Evolutionary conservation across 2,888 invertebrate genomes (phyloP), one percentile per base, ranked within the genome.

Genomic region (Macrophya alboannulata): DNA sequence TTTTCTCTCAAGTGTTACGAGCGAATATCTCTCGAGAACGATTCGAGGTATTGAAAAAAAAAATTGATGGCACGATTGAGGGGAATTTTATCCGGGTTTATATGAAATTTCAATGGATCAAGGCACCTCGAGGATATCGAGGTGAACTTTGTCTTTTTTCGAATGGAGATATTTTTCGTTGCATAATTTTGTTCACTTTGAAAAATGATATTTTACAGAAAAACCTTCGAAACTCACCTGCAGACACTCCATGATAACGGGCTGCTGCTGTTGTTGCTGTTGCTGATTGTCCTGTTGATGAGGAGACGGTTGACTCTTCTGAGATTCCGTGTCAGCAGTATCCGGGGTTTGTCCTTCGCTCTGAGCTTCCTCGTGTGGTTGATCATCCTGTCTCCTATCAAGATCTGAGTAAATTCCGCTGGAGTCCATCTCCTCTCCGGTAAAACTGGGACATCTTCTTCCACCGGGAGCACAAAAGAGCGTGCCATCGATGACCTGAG

Each of bases 381-480:
- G 94, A 85, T 95, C 95, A 89, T 97, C 97, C 85, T 96, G 96
- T 71, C 96, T 95, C 89, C 96, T 97, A 92, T 98, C 98, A 87
- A 97, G 96, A 92, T 98, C 98, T 0, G 98, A 98, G 91, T 97
- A 98, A 79, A 98, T 97, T 0, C 98, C 98, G 91, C 98, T 98
- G 0, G 98, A 98, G 92, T 98, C 98, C 98, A 98, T 98, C 90
- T 98, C 98, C 92, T 98, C 97, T 87, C 95, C 92, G 65, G 93
- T 92, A 86, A 94, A 93, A 86, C 93, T 93, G 10, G 93, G 93
- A 85, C 93, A 93, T 71, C 92, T 88, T 45, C 92, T 90, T 15
- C 92, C 93, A 6, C 91, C 92, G 0, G 93, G 92, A 8, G 92
- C 91, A 25, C 97, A 97, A 92, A 98, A 98, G n/a, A 98, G 94